phyloP scores from a whole-genome alignment of 2,113 vertebrate species.

The Cyphomyrus discorhynchus region DNA sequence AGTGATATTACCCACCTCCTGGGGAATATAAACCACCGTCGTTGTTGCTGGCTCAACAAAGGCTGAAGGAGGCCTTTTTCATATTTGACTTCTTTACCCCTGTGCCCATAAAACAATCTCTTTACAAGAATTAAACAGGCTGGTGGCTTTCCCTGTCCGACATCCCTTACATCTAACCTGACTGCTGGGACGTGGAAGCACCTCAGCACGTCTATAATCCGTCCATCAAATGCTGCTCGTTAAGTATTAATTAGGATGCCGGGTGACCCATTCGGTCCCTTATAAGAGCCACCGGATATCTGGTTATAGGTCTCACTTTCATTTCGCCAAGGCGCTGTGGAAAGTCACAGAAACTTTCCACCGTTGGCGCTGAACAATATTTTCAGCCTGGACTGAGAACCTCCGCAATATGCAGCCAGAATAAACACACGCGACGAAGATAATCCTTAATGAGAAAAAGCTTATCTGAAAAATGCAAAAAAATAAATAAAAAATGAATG shows the following conservation, averaged over 20 bases:
- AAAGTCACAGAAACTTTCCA: not conserved
- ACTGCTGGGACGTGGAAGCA: not conserved
- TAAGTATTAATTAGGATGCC: not conserved
- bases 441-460: slow-evolving; percentile 19
- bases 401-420: not conserved
- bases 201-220: not conserved
- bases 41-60: not conserved
- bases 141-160: not conserved
- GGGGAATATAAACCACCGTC: not conserved
- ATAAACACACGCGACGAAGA: not conserved
- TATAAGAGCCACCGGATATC: not conserved
- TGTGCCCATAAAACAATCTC: not conserved
- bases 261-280: not conserved
- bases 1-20: not conserved
- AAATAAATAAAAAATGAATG: not conserved
- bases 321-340: not conserved
- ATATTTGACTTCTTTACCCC: not conserved
- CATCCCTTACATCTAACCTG: not conserved
- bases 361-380: not conserved
- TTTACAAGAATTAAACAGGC: not conserved
- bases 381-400: not conserved
- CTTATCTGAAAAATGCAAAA: slow-evolving; percentile 14
- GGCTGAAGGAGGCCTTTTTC: not conserved
- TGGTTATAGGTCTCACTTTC: not conserved
- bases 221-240: not conserved